These are phyloP conservation scores for Helicoverpa armigera DNA, from an alignment of 1,140 invertebrate genomes.

Conservation along the genomic window DNA sequence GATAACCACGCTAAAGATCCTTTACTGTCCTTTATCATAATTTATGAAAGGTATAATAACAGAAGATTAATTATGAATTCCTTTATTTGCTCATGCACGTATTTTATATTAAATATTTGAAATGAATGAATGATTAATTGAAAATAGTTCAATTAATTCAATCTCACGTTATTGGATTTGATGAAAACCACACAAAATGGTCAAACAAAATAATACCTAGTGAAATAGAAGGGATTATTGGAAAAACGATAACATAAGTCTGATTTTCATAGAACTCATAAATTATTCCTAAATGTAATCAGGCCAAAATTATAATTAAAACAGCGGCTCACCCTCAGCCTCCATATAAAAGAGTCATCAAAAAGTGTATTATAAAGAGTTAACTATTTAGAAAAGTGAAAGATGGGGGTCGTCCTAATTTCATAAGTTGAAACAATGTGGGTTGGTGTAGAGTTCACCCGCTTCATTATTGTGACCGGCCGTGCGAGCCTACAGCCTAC, in stretches of 20 bases:
- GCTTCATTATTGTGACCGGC: conserved; percentile 67
- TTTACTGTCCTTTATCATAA: conserved; percentile 19
- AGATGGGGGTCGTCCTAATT: conserved; percentile 62
- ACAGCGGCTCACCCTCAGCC: neutral
- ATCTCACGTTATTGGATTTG: too few species aligned
- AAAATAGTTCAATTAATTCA: too few species aligned
- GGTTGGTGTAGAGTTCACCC: conserved; percentile 55
- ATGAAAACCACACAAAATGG: too few species aligned
- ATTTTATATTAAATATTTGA: neutral
- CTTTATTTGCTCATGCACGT: neutral
- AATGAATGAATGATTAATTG: too few species aligned
- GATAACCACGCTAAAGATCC: conserved; percentile 47
- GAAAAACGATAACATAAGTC: neutral
- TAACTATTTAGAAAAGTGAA: conserved; percentile 56
- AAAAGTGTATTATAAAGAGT: conserved; percentile 29
- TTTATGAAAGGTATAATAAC: conserved; percentile 20
- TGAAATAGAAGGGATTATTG: neutral
- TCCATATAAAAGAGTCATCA: neutral
- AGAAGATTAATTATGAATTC: neutral
- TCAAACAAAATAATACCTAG: neutral
- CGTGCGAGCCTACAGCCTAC: conserved; percentile 59
- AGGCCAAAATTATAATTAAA: neutral
- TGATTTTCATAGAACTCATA: neutral
- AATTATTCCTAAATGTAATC: neutral
- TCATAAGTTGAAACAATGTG: conserved; percentile 71